These are phyloP conservation scores for Aphelinus certus DNA, from an alignment of 1,140 invertebrate species.

Conservation along the genomic window DNA sequence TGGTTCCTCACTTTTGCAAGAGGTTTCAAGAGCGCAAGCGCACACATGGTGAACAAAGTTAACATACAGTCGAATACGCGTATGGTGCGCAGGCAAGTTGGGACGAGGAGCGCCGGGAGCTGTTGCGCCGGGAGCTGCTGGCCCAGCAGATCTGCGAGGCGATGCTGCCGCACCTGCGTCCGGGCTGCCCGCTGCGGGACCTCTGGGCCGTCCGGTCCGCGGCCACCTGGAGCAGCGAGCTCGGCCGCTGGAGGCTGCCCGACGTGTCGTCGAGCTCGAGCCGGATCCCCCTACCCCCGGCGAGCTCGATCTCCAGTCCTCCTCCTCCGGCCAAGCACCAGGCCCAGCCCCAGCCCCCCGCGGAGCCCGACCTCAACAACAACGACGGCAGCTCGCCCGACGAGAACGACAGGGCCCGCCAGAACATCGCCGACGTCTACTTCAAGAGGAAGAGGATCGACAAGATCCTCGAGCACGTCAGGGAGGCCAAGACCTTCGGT, in stretches of 20 bases:
- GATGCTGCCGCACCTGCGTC: constrained; percentile 62
- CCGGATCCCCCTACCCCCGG: constrained; percentile 57
- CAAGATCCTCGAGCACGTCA: constrained; percentile 55
- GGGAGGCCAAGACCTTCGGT: constrained; percentile 61
- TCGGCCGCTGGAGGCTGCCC: constrained; percentile 61
- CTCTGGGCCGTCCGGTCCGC: constrained; percentile 52
- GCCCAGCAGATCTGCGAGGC: constrained; percentile 61
- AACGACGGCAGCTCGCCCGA: constrained; percentile 48
- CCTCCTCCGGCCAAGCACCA: neutral
- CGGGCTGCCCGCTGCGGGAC: constrained; percentile 63
- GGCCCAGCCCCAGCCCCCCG: constrained; percentile 14
- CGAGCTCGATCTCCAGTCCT: constrained; percentile 32
- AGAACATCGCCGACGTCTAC: constrained; percentile 58
- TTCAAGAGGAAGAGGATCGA: constrained; percentile 61
- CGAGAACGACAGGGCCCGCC: constrained; percentile 40
- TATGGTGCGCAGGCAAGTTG: constrained; percentile 54
- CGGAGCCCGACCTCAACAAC: constrained; percentile 58
- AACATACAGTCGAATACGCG: no score
- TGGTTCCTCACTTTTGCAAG: no score
- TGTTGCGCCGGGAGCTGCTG: constrained; percentile 60
- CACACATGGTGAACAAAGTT: no score
- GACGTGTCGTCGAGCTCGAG: constrained; percentile 49
- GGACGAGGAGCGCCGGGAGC: constrained; percentile 62
- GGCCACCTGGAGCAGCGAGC: constrained; percentile 62
- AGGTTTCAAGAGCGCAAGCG: no score